Evolutionary conservation across 2,888 invertebrate species (phyloP).

Genomic region (Exephanes ischioxanthus): DNA sequence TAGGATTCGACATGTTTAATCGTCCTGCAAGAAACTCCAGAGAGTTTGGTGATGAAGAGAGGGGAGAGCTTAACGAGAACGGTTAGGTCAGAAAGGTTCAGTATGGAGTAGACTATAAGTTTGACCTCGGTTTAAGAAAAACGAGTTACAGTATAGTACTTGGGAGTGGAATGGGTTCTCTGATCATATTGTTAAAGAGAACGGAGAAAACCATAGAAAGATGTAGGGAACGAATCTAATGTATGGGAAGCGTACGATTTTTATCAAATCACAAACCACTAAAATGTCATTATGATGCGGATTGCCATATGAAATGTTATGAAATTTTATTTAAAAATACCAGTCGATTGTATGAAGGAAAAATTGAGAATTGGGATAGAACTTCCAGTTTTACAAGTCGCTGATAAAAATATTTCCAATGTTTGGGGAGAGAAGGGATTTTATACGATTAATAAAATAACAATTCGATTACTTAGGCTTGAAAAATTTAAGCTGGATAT

Average conservation of each 20-base stretch:
- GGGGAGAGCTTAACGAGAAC: conserved; percentile 49
- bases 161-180: not conserved
- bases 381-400: too few relatives aligned
- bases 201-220: not conserved
- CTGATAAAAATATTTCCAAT: too few relatives aligned
- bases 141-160: not conserved
- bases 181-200: not conserved
- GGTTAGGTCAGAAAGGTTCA: conserved; percentile 47
- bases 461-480: not conserved
- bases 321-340: not conserved
- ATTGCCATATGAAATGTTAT: not conserved
- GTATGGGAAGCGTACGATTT: not conserved
- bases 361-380: too few relatives aligned
- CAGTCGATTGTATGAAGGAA: too few relatives aligned
- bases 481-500: not conserved
- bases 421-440: too few relatives aligned
- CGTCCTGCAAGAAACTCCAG: conserved; percentile 55
- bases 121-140: conserved; percentile 37
- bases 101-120: conserved; percentile 21
- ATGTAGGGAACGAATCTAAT: not conserved
- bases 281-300: not conserved
- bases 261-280: not conserved
- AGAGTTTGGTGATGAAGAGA: conserved; percentile 37
- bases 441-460: too few relatives aligned
- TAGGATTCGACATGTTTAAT: conserved; percentile 57